Evolutionary conservation across 64 coral and sea anemone species (phyloP).

Genomic region (Acropora yongei): DNA sequence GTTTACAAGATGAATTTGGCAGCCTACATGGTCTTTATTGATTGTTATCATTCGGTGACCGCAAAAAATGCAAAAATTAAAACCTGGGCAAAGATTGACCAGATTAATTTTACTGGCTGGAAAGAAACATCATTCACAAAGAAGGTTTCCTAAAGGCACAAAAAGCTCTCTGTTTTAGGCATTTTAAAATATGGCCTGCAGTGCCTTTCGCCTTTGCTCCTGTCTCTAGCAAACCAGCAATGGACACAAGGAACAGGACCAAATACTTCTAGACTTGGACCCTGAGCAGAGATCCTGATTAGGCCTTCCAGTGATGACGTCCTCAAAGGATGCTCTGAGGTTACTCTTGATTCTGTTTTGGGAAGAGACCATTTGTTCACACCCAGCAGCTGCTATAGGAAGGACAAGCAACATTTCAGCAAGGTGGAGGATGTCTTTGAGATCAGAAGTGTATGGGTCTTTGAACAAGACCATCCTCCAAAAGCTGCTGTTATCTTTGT

Average conservation of each 20-base stretch:
- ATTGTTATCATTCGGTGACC: no score
- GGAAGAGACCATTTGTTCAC: constrained; percentile 41
- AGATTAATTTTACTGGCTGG: no score
- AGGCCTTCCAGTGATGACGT: constrained; percentile 31
- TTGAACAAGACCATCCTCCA: constrained; percentile 53
- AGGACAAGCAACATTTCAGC: constrained; percentile 61
- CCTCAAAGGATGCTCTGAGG: constrained; percentile 15
- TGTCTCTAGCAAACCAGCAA: constrained; percentile 38
- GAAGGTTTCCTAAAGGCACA: no score
- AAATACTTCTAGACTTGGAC: constrained; percentile 45
- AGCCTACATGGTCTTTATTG: no score
- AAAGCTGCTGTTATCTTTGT: constrained; percentile 51
- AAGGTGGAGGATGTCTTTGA: constrained; percentile 63
- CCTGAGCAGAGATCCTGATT: constrained; percentile 65
- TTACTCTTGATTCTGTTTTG: constrained; percentile 46
- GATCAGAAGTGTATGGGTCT: neutral
- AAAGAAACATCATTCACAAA: no score
- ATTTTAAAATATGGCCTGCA: neutral
- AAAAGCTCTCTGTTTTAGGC: no score
- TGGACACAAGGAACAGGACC: constrained; percentile 49
- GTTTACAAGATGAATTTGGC: no score
- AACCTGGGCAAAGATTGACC: no score
- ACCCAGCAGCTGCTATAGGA: constrained; percentile 62
- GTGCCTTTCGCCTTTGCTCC: neutral
- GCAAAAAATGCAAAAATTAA: no score